Evolutionary conservation across 2,888 invertebrate species (phyloP).

Genomic region (Oscheius sp.): DNA sequence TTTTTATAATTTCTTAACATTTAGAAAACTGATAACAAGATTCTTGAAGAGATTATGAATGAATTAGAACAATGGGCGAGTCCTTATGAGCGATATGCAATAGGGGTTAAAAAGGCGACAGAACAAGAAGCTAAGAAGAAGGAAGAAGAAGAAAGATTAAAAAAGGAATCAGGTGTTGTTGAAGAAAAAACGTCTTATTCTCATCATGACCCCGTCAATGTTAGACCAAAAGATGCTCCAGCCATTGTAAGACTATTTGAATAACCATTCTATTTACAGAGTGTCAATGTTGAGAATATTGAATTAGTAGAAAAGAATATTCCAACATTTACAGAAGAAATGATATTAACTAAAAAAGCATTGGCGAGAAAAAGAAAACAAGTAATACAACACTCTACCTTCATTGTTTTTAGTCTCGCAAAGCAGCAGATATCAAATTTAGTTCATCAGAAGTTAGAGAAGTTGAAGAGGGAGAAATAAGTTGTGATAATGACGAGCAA

Average conservation of each 20-base stretch:
- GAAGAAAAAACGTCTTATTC: slow-evolving; percentile 45
- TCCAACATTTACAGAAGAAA: slow-evolving; percentile 39
- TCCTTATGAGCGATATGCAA: slow-evolving; percentile 50
- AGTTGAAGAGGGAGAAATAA: slow-evolving; percentile 16
- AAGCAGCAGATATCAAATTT: slow-evolving; percentile 29
- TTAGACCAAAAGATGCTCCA: slow-evolving; percentile 36
- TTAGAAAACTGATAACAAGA: neutral
- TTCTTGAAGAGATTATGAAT: neutral
- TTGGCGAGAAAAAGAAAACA: slow-evolving; percentile 43
- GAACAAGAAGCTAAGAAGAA: slow-evolving; percentile 36
- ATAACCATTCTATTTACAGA: neutral
- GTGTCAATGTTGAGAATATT: neutral
- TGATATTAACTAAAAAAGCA: slow-evolving; percentile 51
- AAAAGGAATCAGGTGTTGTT: slow-evolving; percentile 31
- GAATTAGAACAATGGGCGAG: slow-evolving; percentile 48
- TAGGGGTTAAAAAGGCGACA: slow-evolving; percentile 43
- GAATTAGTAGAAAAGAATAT: neutral
- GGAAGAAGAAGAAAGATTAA: slow-evolving; percentile 32
- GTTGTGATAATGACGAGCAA: slow-evolving; percentile 1
- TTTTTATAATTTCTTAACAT: neutral
- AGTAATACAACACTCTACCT: slow-evolving; percentile 22
- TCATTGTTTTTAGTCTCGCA: slow-evolving; percentile 6
- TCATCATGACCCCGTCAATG: slow-evolving; percentile 48
- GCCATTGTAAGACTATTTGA: slow-evolving; percentile 5
- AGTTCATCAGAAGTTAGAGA: slow-evolving; percentile 17